Conservation (phyloP, 2,797 vertebrate genomes). For the Chrysocyon brachyurus region DNA sequence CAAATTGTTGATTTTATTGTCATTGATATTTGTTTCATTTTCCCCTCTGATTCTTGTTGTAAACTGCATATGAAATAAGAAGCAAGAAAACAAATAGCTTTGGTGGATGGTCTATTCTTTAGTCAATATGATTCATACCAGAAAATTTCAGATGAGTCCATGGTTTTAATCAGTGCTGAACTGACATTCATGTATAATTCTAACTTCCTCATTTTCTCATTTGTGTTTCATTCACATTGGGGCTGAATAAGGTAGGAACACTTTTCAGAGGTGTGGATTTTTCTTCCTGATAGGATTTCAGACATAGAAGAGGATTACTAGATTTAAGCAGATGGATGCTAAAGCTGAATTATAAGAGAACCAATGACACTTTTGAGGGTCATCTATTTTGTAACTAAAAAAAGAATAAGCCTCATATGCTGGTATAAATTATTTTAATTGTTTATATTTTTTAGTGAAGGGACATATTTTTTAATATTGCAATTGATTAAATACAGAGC, state of each 20-base stretch:
- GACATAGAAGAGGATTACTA: not conserved
- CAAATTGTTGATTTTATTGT: conserved; percentile 53
- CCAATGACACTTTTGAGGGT: not conserved
- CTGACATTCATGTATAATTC: not conserved
- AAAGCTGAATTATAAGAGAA: not conserved
- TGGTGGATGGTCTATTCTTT: not conserved
- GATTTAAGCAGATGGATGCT: not conserved
- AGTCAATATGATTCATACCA: conserved; percentile 1
- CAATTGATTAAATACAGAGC: not conserved
- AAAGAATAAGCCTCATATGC: not conserved
- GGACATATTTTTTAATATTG: not conserved
- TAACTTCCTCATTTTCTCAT: conserved; percentile 4
- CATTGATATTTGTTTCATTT: conserved; percentile 14
- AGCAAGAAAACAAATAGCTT: conserved; percentile 15
- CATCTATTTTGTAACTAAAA: not conserved
- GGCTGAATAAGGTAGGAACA: not conserved
- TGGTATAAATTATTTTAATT: not conserved
- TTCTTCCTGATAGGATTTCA: not conserved
- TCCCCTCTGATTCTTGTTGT: not conserved
- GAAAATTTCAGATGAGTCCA: not conserved
- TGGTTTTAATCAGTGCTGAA: not conserved
- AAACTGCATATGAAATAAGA: conserved; percentile 34
- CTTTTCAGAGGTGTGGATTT: not conserved
- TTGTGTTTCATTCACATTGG: not conserved
- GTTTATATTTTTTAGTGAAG: conserved; percentile 30